Conservation (phyloP, 2,888 invertebrate species). For the Fragum sueziense region DNA sequence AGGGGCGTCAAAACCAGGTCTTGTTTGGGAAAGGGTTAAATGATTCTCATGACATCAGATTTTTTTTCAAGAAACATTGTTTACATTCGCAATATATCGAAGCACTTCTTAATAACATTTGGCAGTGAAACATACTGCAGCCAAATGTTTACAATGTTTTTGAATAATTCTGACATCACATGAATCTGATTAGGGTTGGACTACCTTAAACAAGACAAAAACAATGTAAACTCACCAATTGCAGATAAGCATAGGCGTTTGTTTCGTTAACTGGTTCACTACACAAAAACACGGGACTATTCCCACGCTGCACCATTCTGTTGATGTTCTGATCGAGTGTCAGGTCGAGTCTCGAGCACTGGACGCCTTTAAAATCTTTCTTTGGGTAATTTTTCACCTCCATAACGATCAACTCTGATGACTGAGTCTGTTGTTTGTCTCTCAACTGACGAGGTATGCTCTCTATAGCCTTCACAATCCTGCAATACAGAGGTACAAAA, state of each 20-base stretch:
- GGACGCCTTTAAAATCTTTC: conserved; percentile 58
- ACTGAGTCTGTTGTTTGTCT: conserved; percentile 38
- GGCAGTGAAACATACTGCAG: too few relatives aligned
- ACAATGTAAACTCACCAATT: conserved; percentile 41
- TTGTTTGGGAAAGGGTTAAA: too few relatives aligned
- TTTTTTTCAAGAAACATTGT: too few relatives aligned
- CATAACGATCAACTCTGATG: conserved; percentile 61
- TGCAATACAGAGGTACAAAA: too few relatives aligned
- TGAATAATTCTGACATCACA: too few relatives aligned
- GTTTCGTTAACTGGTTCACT: conserved; percentile 45
- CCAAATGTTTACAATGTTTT: too few relatives aligned
- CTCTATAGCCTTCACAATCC: conserved; percentile 58
- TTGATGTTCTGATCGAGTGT: conserved; percentile 48
- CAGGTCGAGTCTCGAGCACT: conserved; percentile 53
- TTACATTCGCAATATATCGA: too few relatives aligned
- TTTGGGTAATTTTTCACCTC: conserved; percentile 54
- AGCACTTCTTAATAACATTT: too few relatives aligned
- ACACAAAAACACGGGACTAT: conserved; percentile 53
- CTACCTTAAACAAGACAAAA: neutral
- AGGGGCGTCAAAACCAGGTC: too few relatives aligned
- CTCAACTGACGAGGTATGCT: conserved; percentile 52
- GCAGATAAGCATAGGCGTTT: conserved; percentile 31
- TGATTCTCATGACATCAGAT: too few relatives aligned
- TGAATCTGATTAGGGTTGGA: too few relatives aligned
- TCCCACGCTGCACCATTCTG: conserved; percentile 42